phyloP scores from a whole-genome alignment of 2,113 vertebrate genomes.

The Piprites chloris region DNA sequence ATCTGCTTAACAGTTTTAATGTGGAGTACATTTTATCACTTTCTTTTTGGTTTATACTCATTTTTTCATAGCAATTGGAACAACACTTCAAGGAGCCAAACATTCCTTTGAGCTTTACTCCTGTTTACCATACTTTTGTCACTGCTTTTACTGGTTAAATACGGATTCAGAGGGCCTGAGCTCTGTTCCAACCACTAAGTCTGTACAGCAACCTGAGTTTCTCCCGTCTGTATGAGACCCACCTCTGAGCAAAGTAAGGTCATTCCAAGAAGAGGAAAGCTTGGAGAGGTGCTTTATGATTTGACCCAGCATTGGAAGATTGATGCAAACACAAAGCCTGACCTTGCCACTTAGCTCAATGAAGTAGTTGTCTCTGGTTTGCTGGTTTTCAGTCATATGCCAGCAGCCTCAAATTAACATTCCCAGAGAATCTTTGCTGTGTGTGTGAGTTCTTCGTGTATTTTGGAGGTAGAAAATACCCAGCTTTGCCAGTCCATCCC shows the following conservation, averaged over 20 bases:
- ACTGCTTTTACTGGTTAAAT: background rate
- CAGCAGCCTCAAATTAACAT: background rate
- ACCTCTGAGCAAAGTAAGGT: background rate
- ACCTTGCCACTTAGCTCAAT: background rate
- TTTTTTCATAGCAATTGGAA: background rate
- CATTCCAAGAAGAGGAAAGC: background rate
- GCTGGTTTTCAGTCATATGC: background rate
- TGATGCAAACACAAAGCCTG: background rate
- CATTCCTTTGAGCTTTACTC: background rate
- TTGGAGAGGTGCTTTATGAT: background rate
- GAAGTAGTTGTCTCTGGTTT: background rate
- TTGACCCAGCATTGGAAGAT: background rate
- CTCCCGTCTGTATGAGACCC: fast-evolving
- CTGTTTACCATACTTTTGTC: background rate
- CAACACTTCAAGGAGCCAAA: background rate
- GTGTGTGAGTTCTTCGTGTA: background rate
- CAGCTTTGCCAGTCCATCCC: background rate
- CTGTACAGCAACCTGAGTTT: background rate
- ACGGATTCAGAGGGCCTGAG: background rate
- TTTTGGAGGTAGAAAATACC: background rate
- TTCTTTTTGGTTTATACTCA: background rate
- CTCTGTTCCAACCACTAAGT: background rate
- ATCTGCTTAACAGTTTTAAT: background rate
- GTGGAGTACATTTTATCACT: background rate
- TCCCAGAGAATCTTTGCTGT: background rate